Base-by-base conservation (phyloP, 53 echinoderm and acorn worm genomes). In the Paelopatides confundens region DNA sequence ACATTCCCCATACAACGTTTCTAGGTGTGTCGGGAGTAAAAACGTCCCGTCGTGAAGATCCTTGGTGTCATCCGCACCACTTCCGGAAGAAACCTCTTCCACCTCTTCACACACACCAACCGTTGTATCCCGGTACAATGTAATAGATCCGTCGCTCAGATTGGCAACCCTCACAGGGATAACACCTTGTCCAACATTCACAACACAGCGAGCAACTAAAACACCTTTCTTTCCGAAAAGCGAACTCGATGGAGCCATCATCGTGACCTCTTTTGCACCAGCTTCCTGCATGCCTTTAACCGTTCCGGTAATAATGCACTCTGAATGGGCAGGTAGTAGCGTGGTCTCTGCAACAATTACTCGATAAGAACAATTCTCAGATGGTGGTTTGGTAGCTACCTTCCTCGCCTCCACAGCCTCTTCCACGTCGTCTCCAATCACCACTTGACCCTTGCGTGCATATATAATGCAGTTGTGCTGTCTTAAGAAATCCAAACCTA, bases 51-150 rank as follows among this genome's bases (percentile, higher is more conserved):
- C 15, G 1, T 34, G 66, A 34, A 30, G 66, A 31, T 67, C n/a
- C 58, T 4, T 21, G 58, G 32, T 69, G 38, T 8, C 35, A 12
- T 34, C 33, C 12, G 34, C 69, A 69, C 69, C 3, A 35, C 12
- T 69, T 34, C 69, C 34, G 69, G 36, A 35, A 32, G 69, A 69
- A 76, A 37, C 47, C 76, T 76, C 76, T 18, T 76, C 76, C 76
- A 76, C 76, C 17, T 39, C 76, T 47, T 76, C 76, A 76, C 76
- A 76, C 24, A 77, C 77, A 2, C 77, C 77, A 43, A 77, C 77
- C 9, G 77, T 77, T 47, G 77, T 77, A 46, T 77, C 47, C 76
- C 50, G 46, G 47, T 77, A 77, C 77, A 77, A 26, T 5, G 43
- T 48, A 26, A 77, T 28, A 27, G 46, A 2, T 21, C 10, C 23